A percentile compares a stretch with the other conserved stretches of the same genome.
Evolutionary conservation across 2,797 vertebrate genomes (phyloP).

Genomic region (Poecilia velifera): DNA sequence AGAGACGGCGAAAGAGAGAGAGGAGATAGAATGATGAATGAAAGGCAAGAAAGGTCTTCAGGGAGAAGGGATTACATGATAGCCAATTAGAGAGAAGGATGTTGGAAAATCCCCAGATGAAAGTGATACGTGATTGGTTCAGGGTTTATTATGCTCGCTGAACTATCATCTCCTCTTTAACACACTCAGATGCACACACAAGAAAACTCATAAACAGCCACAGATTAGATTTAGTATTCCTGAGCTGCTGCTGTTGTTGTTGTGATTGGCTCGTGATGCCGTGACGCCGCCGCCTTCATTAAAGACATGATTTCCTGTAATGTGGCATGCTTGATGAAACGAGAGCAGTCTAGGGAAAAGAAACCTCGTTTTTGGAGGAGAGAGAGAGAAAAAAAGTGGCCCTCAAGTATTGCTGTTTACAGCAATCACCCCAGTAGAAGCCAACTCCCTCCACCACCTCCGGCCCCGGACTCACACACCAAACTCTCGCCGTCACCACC

Average conservation of each 20-base stretch:
- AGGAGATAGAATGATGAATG: slow-evolving; percentile 43
- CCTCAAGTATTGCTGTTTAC: slow-evolving; percentile 32
- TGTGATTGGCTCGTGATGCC: slow-evolving; percentile 2
- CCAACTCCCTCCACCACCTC: not conserved
- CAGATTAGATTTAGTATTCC: slow-evolving; percentile 40
- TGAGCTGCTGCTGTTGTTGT: slow-evolving; percentile 26
- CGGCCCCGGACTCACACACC: slow-evolving; percentile 8
- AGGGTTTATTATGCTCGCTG: slow-evolving; percentile 55
- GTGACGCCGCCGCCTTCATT: slow-evolving; percentile 3
- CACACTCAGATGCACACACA: slow-evolving; percentile 37
- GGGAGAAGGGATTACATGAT: slow-evolving; percentile 71
- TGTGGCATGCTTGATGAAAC: not conserved
- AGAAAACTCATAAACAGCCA: slow-evolving; percentile 16
- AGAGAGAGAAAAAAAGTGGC: slow-evolving; percentile 11
- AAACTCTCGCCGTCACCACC: slow-evolving; percentile 24
- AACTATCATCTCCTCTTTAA: slow-evolving; percentile 47
- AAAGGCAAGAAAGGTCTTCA: slow-evolving; percentile 41
- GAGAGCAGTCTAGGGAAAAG: slow-evolving; percentile 16
- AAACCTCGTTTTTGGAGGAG: slow-evolving; percentile 9
- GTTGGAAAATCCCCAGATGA: slow-evolving; percentile 69
- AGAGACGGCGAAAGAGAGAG: slow-evolving; percentile 12
- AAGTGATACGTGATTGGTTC: slow-evolving; percentile 73
- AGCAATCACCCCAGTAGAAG: slow-evolving; percentile 28
- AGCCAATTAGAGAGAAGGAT: slow-evolving; percentile 72
- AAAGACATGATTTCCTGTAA: slow-evolving; percentile 6